Conservation (phyloP, 2,113 vertebrate genomes). For the Lasiurus cinereus region DNA sequence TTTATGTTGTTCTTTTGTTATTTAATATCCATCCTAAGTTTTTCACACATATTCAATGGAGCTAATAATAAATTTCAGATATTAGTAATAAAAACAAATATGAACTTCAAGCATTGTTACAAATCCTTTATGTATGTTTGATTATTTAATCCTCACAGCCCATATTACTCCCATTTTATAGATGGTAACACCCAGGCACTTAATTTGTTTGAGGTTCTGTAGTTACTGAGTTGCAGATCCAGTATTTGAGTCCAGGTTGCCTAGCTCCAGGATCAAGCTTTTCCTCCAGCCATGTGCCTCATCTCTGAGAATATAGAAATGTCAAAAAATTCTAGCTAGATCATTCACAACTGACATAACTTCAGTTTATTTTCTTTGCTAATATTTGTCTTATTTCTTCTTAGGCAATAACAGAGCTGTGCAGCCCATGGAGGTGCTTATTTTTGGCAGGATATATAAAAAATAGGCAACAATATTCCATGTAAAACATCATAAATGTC, state of each 20-base stretch:
- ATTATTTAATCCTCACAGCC: background rate
- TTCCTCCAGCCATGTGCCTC: background rate
- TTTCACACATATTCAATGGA: background rate
- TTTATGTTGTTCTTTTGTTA: slow-evolving; percentile 29
- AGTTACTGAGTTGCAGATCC: background rate
- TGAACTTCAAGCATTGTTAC: background rate
- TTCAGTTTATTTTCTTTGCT: background rate
- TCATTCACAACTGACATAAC: background rate
- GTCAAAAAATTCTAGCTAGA: background rate
- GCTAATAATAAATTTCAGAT: slow-evolving; percentile 14
- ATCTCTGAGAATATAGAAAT: background rate
- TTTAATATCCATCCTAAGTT: slow-evolving; percentile 34
- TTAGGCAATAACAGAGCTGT: background rate
- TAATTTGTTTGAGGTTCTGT: background rate
- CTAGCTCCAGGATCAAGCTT: background rate
- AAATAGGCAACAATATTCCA: background rate
- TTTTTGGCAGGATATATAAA: background rate
- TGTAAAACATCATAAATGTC: background rate
- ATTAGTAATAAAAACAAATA: slow-evolving; percentile 10
- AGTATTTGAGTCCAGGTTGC: background rate
- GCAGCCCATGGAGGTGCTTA: background rate
- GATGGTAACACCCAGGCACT: background rate
- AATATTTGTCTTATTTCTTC: background rate
- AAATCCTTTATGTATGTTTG: background rate
- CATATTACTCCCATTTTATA: background rate